phyloP scores from a whole-genome alignment of 2,797 vertebrate species.

The Pangasius macronema region DNA sequence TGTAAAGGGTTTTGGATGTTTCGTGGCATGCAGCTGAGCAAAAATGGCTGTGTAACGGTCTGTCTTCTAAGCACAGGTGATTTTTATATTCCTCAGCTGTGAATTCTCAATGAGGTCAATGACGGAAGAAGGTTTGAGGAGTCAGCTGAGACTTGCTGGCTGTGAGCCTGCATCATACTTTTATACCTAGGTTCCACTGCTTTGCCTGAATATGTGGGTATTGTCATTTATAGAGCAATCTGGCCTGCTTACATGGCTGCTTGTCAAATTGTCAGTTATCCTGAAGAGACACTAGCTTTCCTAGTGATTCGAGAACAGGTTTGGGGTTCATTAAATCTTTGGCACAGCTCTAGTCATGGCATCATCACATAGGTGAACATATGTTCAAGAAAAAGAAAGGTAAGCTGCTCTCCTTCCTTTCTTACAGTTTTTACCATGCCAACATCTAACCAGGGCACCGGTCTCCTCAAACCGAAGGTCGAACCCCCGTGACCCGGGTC shows the following conservation, averaged over 20 bases:
- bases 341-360: not conserved
- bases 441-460: conserved; percentile 85
- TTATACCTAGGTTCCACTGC: conserved; percentile 6
- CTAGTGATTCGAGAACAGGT: not conserved
- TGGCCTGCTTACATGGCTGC: not conserved
- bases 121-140: conserved; percentile 56
- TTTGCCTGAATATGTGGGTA: conserved; percentile 23
- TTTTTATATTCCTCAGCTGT: conserved; percentile 44
- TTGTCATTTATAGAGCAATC: conserved; percentile 11
- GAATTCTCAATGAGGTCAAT: conserved; percentile 60
- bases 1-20: not conserved
- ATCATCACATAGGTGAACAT: not conserved
- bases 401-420: conserved; percentile 11
- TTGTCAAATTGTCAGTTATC: conserved; percentile 15
- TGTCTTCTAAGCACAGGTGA: conserved; percentile 26
- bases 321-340: conserved; percentile 12
- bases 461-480: no score
- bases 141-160: conserved; percentile 55
- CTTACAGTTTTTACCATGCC: conserved; percentile 85
- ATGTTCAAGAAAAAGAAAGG: not conserved
- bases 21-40: not conserved
- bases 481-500: no score
- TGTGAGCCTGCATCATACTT: conserved; percentile 29
- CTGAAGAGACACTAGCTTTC: not conserved
- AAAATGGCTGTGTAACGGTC: conserved; percentile 21